Percentiles rank a stretch among this genome's conserved stretches.
These are phyloP conservation scores for Tichodroma muraria DNA, from an alignment of 2,113 vertebrate species.

Conservation along the genomic window DNA sequence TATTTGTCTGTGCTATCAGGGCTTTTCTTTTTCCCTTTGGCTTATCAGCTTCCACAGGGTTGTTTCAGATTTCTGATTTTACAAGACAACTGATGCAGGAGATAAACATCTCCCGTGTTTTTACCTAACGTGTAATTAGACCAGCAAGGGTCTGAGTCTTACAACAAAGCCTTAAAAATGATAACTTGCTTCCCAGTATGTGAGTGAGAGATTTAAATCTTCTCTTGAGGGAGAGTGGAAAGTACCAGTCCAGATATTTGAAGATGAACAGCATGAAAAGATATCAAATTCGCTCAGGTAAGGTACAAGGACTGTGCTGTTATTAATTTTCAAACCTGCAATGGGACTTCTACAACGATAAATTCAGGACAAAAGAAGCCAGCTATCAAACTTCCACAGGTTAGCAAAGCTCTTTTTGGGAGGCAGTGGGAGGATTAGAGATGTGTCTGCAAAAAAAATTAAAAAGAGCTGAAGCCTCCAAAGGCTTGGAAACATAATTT, in stretches of 20 bases:
- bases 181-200: background rate
- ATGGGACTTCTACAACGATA: background rate
- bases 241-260: background rate
- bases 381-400: slow-evolving; percentile 7
- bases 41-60: background rate
- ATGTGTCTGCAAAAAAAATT: background rate
- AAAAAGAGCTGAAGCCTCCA: background rate
- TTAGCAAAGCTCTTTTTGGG: background rate
- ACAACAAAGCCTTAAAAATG: slow-evolving; percentile 21
- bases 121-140: background rate
- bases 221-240: background rate
- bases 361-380: slow-evolving; percentile 17
- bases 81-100: background rate
- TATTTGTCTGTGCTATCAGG: background rate
- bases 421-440: background rate
- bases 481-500: background rate
- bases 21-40: background rate
- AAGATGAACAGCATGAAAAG: slow-evolving; percentile 23
- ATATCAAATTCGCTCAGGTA: background rate
- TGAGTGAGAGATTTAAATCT: slow-evolving; percentile 31
- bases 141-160: slow-evolving; percentile 16
- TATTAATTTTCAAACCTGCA: slow-evolving; percentile 23
- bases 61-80: background rate
- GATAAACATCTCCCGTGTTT: background rate
- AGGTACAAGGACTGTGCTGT: background rate